A percentile compares a stretch with the other conserved stretches of the same genome.
phyloP scores from a whole-genome alignment of 2,797 vertebrate species.

The Diplodus sargus region DNA sequence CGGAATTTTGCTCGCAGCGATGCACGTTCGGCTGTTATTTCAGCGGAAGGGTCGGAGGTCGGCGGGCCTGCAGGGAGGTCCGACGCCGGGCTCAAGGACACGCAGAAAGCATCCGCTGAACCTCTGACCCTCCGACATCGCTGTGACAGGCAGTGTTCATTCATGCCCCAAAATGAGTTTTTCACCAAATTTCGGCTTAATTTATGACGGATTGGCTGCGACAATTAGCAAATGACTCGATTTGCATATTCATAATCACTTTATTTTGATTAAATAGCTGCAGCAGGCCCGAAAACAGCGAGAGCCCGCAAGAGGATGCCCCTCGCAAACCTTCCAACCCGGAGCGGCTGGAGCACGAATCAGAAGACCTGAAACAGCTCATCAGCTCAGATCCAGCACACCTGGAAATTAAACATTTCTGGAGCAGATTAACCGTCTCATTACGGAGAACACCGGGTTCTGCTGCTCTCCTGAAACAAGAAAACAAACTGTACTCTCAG shows the following conservation, averaged over 20 bases:
- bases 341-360: constrained; percentile 10
- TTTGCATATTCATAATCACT: constrained; percentile 72
- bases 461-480: constrained; percentile 14
- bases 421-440: constrained; percentile 40
- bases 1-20: neutral
- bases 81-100: neutral
- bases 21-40: constrained; percentile 4
- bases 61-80: neutral
- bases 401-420: constrained; percentile 61
- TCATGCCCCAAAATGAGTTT: constrained; percentile 43
- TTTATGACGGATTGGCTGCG: constrained; percentile 40
- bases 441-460: constrained; percentile 44
- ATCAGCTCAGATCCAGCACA: constrained; percentile 25
- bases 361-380: constrained; percentile 11
- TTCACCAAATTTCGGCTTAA: constrained; percentile 18
- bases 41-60: constrained; percentile 20
- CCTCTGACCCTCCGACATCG: constrained; percentile 41
- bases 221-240: constrained; percentile 67
- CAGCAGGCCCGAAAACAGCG: constrained; percentile 9
- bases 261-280: constrained; percentile 70
- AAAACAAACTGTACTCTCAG: constrained; percentile 44
- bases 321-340: constrained; percentile 26
- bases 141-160: neutral
- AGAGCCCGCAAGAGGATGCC: constrained; percentile 22
- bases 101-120: neutral